Percentiles rank a stretch among this genome's conserved stretches.
Conservation (phyloP, 2,797 vertebrate species). For the Morus bassanus region DNA sequence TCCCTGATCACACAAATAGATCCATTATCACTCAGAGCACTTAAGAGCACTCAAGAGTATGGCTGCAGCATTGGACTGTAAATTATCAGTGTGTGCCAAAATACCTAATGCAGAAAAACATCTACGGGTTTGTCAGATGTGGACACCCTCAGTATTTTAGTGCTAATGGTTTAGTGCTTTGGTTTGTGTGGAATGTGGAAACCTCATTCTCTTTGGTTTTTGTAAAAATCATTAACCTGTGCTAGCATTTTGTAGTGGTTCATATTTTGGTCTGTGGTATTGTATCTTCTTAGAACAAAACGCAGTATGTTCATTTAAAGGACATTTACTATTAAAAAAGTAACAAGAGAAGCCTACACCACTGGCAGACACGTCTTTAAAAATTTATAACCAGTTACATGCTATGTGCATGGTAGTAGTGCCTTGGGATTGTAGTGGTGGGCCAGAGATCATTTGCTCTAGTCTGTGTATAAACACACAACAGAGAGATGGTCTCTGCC, state of each 20-base stretch:
- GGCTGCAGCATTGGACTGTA: background rate
- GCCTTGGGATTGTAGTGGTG: constrained; percentile 9
- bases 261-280: background rate
- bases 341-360: background rate
- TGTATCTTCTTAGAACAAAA: background rate
- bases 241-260: background rate
- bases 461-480: background rate
- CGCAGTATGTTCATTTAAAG: background rate
- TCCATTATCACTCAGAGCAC: constrained; percentile 38
- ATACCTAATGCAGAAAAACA: background rate
- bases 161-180: background rate
- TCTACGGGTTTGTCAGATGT: background rate
- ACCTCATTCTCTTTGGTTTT: background rate
- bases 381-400: constrained; percentile 1
- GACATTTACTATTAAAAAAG: background rate
- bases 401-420: background rate
- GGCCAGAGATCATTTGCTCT: background rate
- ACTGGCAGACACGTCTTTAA: background rate
- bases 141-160: background rate
- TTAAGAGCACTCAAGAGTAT: constrained; percentile 29
- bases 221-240: background rate
- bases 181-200: too few relatives aligned
- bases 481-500: background rate
- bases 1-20: background rate
- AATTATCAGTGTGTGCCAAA: constrained; percentile 33